phyloP scores from a whole-genome alignment of 2,797 vertebrate genomes.

The Merluccius polli region DNA sequence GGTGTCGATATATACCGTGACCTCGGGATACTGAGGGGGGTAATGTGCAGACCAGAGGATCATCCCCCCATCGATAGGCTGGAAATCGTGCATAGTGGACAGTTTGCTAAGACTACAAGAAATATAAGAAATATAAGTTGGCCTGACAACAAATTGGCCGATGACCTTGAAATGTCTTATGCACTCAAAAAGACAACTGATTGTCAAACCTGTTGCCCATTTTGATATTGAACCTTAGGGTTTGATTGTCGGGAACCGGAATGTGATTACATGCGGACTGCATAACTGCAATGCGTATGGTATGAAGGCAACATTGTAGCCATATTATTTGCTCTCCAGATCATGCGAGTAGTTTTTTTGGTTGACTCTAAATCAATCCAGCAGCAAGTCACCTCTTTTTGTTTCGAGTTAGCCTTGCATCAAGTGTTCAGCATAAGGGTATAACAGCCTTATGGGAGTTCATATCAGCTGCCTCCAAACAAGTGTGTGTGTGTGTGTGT shows the following conservation, averaged over 20 bases:
- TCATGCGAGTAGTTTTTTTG: not conserved
- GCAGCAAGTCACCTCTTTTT: not conserved
- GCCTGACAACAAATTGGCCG: not conserved
- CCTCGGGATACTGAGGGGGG: conserved; percentile 33
- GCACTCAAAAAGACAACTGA: not conserved
- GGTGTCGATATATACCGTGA: conserved; percentile 19
- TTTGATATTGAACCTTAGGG: not conserved
- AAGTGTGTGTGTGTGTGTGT: not conserved
- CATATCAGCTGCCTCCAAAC: conserved; percentile 21
- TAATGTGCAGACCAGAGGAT: too few relatives aligned
- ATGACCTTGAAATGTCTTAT: too few relatives aligned
- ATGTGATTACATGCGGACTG: too few relatives aligned
- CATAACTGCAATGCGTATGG: too few relatives aligned
- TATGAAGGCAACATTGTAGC: not conserved
- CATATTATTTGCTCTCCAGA: not conserved
- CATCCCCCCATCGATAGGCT: too few relatives aligned
- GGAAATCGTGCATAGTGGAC: not conserved
- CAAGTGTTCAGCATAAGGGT: not conserved
- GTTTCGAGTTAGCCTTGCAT: not conserved
- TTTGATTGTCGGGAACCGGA: too few relatives aligned
- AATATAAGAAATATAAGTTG: not conserved
- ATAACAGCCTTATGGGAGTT: not conserved
- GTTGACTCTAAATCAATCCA: not conserved
- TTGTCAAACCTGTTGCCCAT: not conserved
- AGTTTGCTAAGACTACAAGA: not conserved